Base-by-base conservation (phyloP, 53 echinoderm and acorn worm species). In the Echinarachnius parma region DNA sequence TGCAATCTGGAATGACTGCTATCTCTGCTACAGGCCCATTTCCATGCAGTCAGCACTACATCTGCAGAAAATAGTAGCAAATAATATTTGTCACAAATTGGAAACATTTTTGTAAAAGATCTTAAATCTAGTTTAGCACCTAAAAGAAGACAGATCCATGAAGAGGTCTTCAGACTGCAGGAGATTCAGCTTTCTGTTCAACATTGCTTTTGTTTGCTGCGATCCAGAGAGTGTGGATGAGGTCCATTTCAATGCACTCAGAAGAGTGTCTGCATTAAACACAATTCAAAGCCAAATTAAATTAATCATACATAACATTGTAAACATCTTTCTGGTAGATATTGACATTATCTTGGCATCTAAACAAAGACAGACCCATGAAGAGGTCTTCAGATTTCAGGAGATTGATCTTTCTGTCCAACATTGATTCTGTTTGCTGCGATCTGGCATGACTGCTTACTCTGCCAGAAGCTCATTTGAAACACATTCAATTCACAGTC, bases 141-240 rank as follows among this genome's bases (percentile, higher is more conserved):
- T 23, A 50, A 66, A 58, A 21, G 83, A 88, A 0, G 71, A 66
- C 45, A 88, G 45, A 61, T 83, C 59, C 19, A 21, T 19, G 34
- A 46, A 35, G 27, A 61, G 39, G 21, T 24, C 39, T 13, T 39
- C 39, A 7, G 39, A 39, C 39, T 13, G 7, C 39, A 39, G 13
- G 7, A 39, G 7, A 39, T 7, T 13, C 13, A 13, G 7, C 39
- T 39, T 39, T 13, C 39, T 39, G 13, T 39, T 13, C 39, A 7
- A 49, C 50, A 49, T 49, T 9, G 11, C 11, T 19, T 49, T 19
- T 18, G 9, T 4, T 9, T 18, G 13, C 4, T 15, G 50, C 50
- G 4, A 4, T 10, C 18, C 4, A 13, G 50, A 49, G 9, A 13
- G 39, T 7, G 7, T 9, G 13, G 7, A 9, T 7, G 7, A 13